phyloP scores from a whole-genome alignment of 1,140 invertebrate genomes.

The Brevipalpus yothersi region DNA sequence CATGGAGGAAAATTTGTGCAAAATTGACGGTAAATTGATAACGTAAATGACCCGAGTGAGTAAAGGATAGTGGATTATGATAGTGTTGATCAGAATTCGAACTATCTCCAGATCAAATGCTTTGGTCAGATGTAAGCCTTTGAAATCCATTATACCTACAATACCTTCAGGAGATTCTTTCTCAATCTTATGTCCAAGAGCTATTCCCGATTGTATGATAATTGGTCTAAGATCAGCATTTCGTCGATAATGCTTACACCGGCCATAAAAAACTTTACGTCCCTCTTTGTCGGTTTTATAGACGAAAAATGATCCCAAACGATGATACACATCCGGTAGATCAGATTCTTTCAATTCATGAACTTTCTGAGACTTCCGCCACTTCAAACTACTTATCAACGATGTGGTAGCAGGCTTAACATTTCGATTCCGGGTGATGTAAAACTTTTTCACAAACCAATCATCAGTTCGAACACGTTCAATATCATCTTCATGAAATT shows the following conservation, averaged over 20 bases:
- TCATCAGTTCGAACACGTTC: neutral
- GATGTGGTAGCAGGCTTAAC: conserved; percentile 1
- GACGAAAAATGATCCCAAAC: conserved; percentile 6
- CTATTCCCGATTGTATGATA: neutral
- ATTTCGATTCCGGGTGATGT: neutral
- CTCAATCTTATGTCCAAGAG: neutral
- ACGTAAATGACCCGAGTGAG: conserved; percentile 4
- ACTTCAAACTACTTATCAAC: conserved; percentile 1
- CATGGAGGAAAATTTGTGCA: neutral
- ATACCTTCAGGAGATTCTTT: conserved; percentile 2
- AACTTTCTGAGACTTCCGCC: neutral
- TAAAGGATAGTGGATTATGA: conserved; percentile 3
- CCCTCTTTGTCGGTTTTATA: conserved; percentile 4
- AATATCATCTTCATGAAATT: neutral
- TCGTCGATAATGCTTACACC: conserved; percentile 4
- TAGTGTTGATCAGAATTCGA: conserved; percentile 6
- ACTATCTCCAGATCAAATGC: conserved; percentile 9
- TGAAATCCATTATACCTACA: conserved; percentile 6
- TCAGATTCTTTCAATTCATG: neutral
- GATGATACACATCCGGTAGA: conserved; percentile 7
- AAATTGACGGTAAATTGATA: conserved; percentile 6
- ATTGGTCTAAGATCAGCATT: conserved; percentile 1
- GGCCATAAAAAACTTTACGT: conserved; percentile 1
- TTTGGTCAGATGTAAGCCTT: conserved; percentile 2
- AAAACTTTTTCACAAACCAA: conserved; percentile 9